Base-by-base conservation (phyloP, 2,113 vertebrate genomes). In the Chamaea fasciata region DNA sequence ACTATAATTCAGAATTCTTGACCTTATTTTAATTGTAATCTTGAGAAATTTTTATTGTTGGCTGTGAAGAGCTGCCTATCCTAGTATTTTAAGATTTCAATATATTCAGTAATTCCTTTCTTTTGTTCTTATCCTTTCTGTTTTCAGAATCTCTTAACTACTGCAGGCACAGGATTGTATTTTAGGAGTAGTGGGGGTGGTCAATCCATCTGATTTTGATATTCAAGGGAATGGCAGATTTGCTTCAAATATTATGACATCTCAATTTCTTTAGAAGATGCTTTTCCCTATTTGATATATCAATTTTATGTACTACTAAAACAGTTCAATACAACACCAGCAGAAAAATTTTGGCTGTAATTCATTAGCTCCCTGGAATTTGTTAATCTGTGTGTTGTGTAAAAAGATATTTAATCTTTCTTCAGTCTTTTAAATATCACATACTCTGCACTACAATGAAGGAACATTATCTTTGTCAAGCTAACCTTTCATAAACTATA, bases 181-280 rank as follows among this genome's bases (percentile, higher is more conserved):
- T 76, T 69, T 53, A 41, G 73, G 37, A 73, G 23, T 37, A 5
- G 44, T 11, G 15, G 33, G 59, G 30, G 39, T 59, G 64, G 33
- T 81, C 79, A 90, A 33, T 94, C 96, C 97, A 96, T 98, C 97
- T 98, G 97, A 92, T 95, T 92, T 94, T 97, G 83, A 97, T 97
- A 96, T 71, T 98, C 47, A 86, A 41, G 41, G 35, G 15, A 80
- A 49, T 57, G 27, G 39, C 57, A 65, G 3, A 22, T 85, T 69
- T 92, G 28, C 16, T 89, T 44, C 62, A 56, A 67, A 24, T 8
- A 21, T 39, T 1, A 1, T 57, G 52, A 53, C 44, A 31, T 82
- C 83, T 78, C 41, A 42, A 2, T 74, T 89, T 53, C 42, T 55
- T 79, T 68, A 52, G 35, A 79, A 73, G 37, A 23, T 56, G 15